Base-by-base conservation (phyloP, 2,797 vertebrate genomes). In the Squalus acanthias region DNA sequence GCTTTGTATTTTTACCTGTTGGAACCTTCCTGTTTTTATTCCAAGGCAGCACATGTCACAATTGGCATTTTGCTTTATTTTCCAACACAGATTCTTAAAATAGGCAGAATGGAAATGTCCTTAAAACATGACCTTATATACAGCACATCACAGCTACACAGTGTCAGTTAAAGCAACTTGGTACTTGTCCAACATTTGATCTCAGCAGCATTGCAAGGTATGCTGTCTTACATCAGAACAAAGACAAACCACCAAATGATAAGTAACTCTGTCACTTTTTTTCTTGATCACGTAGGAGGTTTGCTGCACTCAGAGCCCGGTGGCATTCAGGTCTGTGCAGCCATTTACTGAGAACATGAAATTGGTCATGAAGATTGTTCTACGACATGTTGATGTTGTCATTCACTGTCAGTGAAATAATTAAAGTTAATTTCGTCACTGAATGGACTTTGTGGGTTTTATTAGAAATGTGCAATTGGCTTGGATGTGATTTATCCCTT, bases 61-160 rank as follows among this genome's bases (percentile, higher is more conserved):
- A 26, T 57, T 29, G 50, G 50, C 70, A 26, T 74, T 70, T 95
- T 74, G 69, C 70, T 72, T 95, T 70, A 70, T 72, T 95, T 95
- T 95, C 94, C 94, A 95, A 72, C 33, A 57, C 69, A 74, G 69
- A 26, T 57, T 95, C 93, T 95, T 74, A 74, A 95, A 95, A 95
- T 95, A 95, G 94, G 46, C 46, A 33, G 69, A 74, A 72, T 95
- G 94, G 94, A 95, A 53, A 95, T 95, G 46, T 95, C 69, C 94
- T 95, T 74, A 95, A 95, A 74, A 74, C 69, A 74, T 95, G 94
- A 95, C 69, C 94, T 95, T 95, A 95, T 17, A 57, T 50, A 95
- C 46, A 95, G 94, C 20, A 72, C 93, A 53, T 50, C 65, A 0
- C 1, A 50, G 39, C 24, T 74, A 50, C 67, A 70, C 67, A 69